Percentiles rank a stretch among this genome's conserved stretches.
Evolutionary conservation across 2,113 vertebrate species (phyloP).

Genomic region (Leucosticte australis): DNA sequence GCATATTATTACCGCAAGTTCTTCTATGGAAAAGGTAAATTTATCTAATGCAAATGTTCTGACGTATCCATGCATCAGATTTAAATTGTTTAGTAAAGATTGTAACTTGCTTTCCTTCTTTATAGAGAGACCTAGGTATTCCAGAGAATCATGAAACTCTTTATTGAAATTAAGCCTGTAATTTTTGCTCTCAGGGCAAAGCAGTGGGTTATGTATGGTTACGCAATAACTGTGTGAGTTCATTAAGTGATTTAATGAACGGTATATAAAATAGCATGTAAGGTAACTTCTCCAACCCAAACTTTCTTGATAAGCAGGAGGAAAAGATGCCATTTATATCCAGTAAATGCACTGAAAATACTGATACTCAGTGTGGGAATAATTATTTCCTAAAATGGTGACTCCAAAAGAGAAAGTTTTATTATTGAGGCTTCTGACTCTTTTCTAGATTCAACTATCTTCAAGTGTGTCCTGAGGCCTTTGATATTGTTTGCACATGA

Average conservation of each 20-base stretch:
- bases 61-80: neutral
- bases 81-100: neutral
- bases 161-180: neutral
- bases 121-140: neutral
- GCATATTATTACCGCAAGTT: conserved; percentile 97
- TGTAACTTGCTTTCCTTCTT: neutral
- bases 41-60: neutral
- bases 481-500: neutral
- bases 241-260: neutral
- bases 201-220: neutral
- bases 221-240: neutral
- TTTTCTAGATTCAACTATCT: neutral
- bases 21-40: conserved; percentile 95
- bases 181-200: neutral
- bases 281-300: neutral
- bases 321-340: neutral
- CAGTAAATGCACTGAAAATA: neutral
- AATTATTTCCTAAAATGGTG: neutral
- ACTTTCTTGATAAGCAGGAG: neutral
- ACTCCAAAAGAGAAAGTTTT: neutral
- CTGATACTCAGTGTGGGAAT: neutral
- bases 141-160: neutral
- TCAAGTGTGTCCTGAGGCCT: neutral
- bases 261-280: neutral
- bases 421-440: neutral